phyloP scores from a whole-genome alignment of 1,140 invertebrate species.

The Archegozetes longisetosus region DNA sequence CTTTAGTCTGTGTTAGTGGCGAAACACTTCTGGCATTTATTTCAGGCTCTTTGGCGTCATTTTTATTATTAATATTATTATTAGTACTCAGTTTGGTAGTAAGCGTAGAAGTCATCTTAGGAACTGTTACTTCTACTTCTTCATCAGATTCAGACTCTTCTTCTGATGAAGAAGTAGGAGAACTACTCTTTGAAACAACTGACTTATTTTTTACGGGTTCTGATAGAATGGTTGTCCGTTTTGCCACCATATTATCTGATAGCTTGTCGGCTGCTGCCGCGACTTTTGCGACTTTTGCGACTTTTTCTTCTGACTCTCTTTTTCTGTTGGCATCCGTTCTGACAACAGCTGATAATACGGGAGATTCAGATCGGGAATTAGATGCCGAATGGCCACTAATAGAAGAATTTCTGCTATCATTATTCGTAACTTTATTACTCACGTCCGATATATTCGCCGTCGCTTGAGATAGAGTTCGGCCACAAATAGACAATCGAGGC shows the following conservation, averaged over 20 bases:
- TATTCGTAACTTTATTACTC: not conserved
- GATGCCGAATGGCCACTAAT: not conserved
- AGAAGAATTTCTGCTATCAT: not conserved
- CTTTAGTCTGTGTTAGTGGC: not conserved
- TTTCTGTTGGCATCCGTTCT: not conserved
- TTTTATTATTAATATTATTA: not conserved
- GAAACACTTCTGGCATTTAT: not conserved
- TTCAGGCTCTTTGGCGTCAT: not conserved
- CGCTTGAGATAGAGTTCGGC: not conserved
- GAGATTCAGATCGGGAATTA: not conserved
- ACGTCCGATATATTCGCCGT: not conserved
- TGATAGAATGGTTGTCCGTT: not conserved
- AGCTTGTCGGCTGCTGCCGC: not conserved
- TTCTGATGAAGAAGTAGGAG: not conserved
- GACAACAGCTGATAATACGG: not conserved
- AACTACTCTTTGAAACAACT: not conserved
- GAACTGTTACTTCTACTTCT: not conserved
- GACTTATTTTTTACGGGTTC: not conserved
- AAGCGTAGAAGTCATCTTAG: not conserved
- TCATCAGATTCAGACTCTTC: not conserved
- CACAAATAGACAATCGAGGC: not conserved
- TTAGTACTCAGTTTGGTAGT: slow-evolving; percentile 5
- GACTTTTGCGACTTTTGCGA: not conserved
- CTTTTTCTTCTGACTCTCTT: not conserved
- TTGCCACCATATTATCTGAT: not conserved